These are phyloP conservation scores for Formicarius rufipectus DNA, from an alignment of 2,113 vertebrate genomes.

Conservation along the genomic window DNA sequence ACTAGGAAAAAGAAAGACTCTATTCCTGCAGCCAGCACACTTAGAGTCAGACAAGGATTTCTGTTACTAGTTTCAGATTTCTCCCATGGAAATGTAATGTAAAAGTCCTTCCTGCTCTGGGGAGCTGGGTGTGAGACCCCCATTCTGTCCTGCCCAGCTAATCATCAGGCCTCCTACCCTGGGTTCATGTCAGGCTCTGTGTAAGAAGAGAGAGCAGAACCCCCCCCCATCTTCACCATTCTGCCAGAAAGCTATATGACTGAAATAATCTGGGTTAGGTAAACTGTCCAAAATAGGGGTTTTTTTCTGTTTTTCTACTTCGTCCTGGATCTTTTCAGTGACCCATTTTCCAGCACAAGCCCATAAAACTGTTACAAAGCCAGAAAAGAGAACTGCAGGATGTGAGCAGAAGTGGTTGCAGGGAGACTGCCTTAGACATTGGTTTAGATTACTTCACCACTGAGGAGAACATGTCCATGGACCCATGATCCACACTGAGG, in stretches of 20 bases:
- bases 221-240: neutral
- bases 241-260: neutral
- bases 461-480: neutral
- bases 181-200: neutral
- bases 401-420: neutral
- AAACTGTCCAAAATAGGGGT: neutral
- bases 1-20: neutral
- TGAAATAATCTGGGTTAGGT: neutral
- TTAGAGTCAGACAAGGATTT: neutral
- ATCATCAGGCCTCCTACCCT: neutral
- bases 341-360: neutral
- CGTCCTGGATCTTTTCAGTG: neutral
- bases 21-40: neutral
- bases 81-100: neutral
- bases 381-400: neutral
- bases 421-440: neutral
- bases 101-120: neutral
- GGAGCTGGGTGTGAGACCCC: neutral
- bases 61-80: neutral
- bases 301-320: neutral
- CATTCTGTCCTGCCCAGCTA: neutral
- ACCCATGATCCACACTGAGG: neutral
- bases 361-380: neutral
- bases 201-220: neutral
- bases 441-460: neutral